Conservation (phyloP, 2,797 vertebrate species). For the Sciurus carolinensis region DNA sequence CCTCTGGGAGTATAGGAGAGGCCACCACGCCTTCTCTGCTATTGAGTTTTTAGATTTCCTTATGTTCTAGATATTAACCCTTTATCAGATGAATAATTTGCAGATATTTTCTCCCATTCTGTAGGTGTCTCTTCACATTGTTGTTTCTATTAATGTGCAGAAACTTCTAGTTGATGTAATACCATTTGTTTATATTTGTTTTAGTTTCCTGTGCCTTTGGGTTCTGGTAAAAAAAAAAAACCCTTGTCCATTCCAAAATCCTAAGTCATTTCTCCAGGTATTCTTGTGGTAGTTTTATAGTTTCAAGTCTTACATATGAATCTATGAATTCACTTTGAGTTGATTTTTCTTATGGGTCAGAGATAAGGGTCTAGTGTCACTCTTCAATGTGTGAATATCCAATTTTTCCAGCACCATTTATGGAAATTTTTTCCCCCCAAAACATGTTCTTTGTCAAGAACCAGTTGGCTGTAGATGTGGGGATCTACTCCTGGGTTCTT, state of each 20-base stretch:
- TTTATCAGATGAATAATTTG: neutral
- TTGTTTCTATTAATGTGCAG: neutral
- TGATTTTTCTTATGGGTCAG: neutral
- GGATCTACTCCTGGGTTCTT: neutral
- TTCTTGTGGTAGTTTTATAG: neutral
- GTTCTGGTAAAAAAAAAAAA: too few species aligned
- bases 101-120: neutral
- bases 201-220: neutral
- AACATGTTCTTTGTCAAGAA: neutral
- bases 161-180: neutral
- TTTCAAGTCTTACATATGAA: neutral
- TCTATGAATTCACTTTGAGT: neutral
- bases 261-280: neutral
- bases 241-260: neutral
- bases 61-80: neutral
- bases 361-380: neutral
- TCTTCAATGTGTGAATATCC: neutral
- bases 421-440: neutral
- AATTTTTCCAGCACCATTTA: neutral
- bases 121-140: neutral
- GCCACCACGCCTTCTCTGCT: neutral
- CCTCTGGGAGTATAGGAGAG: too few species aligned
- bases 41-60: neutral
- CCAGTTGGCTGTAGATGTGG: neutral
- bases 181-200: neutral